phyloP scores from a whole-genome alignment of 2,113 vertebrate genomes.

The Corydoras maculifer region DNA sequence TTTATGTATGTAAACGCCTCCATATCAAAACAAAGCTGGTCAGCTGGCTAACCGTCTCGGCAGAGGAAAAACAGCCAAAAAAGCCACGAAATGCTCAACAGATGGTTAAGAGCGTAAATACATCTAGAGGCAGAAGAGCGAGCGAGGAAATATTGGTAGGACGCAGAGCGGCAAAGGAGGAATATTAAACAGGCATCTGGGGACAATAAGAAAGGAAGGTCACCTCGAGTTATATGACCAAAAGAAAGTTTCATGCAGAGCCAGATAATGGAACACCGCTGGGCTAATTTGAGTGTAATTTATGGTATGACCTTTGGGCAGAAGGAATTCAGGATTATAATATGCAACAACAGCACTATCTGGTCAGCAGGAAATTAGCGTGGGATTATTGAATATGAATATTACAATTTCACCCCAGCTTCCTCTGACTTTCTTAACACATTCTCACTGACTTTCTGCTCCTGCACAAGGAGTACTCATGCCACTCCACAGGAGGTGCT shows the following conservation, averaged over 20 bases:
- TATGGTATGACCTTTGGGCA: slow-evolving; percentile 57
- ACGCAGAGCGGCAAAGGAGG: slow-evolving; percentile 45
- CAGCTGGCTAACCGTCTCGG: slow-evolving; percentile 46
- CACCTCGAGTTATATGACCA: slow-evolving; percentile 58
- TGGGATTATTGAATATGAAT: slow-evolving; percentile 55
- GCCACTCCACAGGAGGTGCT: slow-evolving; percentile 17
- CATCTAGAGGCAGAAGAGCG: slow-evolving; percentile 52
- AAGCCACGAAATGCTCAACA: slow-evolving; percentile 61
- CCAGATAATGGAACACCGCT: slow-evolving; percentile 66
- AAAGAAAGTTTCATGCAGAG: slow-evolving; percentile 54
- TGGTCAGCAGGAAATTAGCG: slow-evolving; percentile 52
- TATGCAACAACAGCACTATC: slow-evolving; percentile 53
- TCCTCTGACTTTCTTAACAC: slow-evolving; percentile 23
- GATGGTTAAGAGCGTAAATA: slow-evolving; percentile 56
- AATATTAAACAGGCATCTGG: slow-evolving; percentile 54
- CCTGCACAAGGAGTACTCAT: slow-evolving; percentile 31
- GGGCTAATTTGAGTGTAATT: slow-evolving; percentile 69
- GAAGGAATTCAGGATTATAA: slow-evolving; percentile 50
- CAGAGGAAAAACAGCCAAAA: slow-evolving; percentile 40
- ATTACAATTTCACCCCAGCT: slow-evolving; percentile 48
- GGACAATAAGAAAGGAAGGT: slow-evolving; percentile 62
- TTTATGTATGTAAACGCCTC: slow-evolving; percentile 44
- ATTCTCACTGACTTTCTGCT: slow-evolving; percentile 29
- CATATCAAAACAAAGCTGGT: slow-evolving; percentile 44
- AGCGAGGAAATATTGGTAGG: slow-evolving; percentile 44